Evolutionary conservation across 1,140 invertebrate genomes (phyloP), one percentile per base, ranked within the genome.

Genomic region (Pogonomyrmex barbatus): DNA sequence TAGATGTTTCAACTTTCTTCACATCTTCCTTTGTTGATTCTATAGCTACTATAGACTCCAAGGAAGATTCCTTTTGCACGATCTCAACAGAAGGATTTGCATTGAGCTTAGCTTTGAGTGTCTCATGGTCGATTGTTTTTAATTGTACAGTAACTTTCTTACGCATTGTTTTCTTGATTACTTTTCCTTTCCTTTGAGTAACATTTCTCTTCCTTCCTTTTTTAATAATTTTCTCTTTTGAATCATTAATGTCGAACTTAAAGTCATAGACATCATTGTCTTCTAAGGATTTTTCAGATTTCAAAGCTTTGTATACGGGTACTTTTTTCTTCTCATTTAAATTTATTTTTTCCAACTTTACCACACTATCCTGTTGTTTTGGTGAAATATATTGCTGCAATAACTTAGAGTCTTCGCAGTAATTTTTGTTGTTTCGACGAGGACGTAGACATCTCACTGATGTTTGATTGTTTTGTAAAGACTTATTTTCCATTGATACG

Each of bases 221-320:
- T 9, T 84, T 89, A 0, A 33, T 17, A 71, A 79, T 0, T 77
- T 63, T 91, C 47, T 91, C 90, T 10, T 36, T 79, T 1, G 83
- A 39, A 2, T 91, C 90, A 42, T 91, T 73, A 33, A 9, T 2
- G 50, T 91, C 88, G 33, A 79, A 91, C 5, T 75, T 89, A 52
- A 91, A 91, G 0, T 91, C 90, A 47, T 91, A 91, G 12, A 91
- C 62, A 33, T 89, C 88, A 30, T 12, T 52, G 3, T 70, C 58
- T 62, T 83, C 63, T 2, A 9, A 36, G 17, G 42, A 36, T 8
- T 52, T 60, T 12, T 91, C 84, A 33, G 39, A 5, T 24, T 73
- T 58, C 8, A 54, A 0, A 5, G 24, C 42, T 73, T 88, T 67
- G 10, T 91, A 91, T 4, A 91, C 14, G 14, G 90, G 90, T 4